phyloP scores from a whole-genome alignment of 2,888 invertebrate genomes.

The Ypsolopha scabrella region DNA sequence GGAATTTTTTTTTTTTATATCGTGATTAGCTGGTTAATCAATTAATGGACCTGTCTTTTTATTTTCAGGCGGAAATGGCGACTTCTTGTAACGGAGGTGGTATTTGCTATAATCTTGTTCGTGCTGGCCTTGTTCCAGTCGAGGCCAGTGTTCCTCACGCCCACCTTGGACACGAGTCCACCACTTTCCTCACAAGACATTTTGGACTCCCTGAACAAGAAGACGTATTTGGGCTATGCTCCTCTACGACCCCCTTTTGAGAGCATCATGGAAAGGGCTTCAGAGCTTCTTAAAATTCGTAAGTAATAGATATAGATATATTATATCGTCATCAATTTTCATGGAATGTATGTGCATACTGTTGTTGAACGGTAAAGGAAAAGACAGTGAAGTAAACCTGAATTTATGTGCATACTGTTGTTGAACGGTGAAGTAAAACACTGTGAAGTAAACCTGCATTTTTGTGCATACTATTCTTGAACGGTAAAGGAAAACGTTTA shows the following conservation, averaged over 20 bases:
- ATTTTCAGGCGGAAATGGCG: constrained; percentile 39
- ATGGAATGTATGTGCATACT: too few relatives aligned
- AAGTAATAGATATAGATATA: constrained; percentile 14
- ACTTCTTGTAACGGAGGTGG: constrained; percentile 24
- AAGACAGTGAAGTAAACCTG: too few relatives aligned
- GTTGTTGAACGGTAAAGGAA: too few relatives aligned
- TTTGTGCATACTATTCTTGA: too few relatives aligned
- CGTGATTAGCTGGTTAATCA: too few relatives aligned
- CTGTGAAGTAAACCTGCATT: too few relatives aligned
- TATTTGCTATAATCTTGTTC: constrained; percentile 28
- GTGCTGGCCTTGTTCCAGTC: constrained; percentile 30
- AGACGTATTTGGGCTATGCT: constrained; percentile 37
- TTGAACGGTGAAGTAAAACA: too few relatives aligned
- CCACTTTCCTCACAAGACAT: constrained; percentile 26
- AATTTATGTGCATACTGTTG: too few relatives aligned
- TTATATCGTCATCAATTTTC: too few relatives aligned
- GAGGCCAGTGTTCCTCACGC: constrained; percentile 46
- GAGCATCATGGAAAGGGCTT: constrained; percentile 28
- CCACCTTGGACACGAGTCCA: constrained; percentile 29
- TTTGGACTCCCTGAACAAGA: constrained; percentile 21
- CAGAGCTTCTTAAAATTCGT: constrained; percentile 25
- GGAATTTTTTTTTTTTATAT: too few relatives aligned
- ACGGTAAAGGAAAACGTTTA: too few relatives aligned
- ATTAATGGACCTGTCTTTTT: background rate
- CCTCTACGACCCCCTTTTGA: constrained; percentile 25